These are phyloP conservation scores for Agrotis clavis DNA, from an alignment of 2,888 invertebrate genomes.

Conservation along the genomic window DNA sequence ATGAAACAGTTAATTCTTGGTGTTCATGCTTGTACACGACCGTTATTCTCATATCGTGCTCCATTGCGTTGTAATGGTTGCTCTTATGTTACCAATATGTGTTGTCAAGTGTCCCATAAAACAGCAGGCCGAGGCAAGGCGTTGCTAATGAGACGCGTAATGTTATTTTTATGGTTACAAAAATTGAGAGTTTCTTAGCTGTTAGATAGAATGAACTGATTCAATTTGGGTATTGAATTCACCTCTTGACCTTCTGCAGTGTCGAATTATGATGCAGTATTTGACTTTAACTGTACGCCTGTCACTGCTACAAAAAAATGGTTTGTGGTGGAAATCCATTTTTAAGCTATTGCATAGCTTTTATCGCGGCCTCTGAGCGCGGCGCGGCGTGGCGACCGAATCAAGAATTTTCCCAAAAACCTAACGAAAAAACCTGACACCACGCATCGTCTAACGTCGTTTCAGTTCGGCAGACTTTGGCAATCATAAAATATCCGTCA, in stretches of 20 bases:
- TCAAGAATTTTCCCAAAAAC: no score
- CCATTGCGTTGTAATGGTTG: slow-evolving; percentile 45
- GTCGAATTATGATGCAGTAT: not conserved
- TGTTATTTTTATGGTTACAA: slow-evolving; percentile 20
- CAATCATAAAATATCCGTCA: no score
- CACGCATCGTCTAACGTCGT: no score
- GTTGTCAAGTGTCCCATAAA: slow-evolving; percentile 57
- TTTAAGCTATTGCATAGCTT: no score
- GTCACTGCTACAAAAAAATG: no score
- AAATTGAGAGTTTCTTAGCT: slow-evolving; percentile 8
- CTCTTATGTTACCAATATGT: slow-evolving; percentile 55
- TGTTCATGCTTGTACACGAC: slow-evolving; percentile 59
- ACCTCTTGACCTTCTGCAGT: not conserved
- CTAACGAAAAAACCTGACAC: no score
- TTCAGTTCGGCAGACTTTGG: no score
- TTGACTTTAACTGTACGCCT: no score
- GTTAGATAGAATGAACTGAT: slow-evolving; percentile 5
- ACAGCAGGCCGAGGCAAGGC: slow-evolving; percentile 41
- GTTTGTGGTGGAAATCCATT: no score
- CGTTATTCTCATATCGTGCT: slow-evolving; percentile 59
- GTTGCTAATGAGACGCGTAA: slow-evolving; percentile 20
- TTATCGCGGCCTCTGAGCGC: no score
- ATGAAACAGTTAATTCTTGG: slow-evolving; percentile 74
- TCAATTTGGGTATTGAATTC: not conserved
- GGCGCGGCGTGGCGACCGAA: no score